A percentile compares a stretch with the other conserved stretches of the same genome.
Conservation (phyloP, 2,113 vertebrate species). For the Eublepharis macularius region DNA sequence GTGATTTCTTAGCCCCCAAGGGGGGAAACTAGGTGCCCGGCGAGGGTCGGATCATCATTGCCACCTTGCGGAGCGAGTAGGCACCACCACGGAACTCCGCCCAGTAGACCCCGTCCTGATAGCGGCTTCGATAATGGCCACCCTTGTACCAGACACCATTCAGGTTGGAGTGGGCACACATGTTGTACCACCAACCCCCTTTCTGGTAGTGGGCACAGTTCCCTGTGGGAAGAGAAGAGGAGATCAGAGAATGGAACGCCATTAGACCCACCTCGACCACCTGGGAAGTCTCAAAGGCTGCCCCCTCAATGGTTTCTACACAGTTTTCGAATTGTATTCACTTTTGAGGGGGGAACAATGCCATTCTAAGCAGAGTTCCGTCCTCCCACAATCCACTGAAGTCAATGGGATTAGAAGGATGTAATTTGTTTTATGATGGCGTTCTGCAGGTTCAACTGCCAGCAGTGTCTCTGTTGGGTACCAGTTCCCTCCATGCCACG, state of each 20-base stretch:
- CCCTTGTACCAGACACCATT: constrained; percentile 91
- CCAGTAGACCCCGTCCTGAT: constrained; percentile 92
- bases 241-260: not conserved
- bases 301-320: not conserved
- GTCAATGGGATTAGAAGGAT: no score
- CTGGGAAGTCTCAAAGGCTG: not conserved
- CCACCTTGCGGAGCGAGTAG: constrained; percentile 86
- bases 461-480: no score
- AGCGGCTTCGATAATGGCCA: constrained; percentile 88
- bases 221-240: constrained; percentile 69
- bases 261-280: not conserved
- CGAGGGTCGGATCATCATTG: constrained; percentile 85
- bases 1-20: not conserved
- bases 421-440: no score
- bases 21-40: not conserved
- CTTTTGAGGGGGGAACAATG: not conserved
- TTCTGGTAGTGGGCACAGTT: constrained; percentile 92
- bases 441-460: no score
- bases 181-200: constrained; percentile 94
- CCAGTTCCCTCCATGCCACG: no score
- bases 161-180: constrained; percentile 91
- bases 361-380: no score
- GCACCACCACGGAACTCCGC: constrained; percentile 88
- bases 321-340: not conserved
- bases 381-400: no score